Evolutionary conservation across 1,140 invertebrate species (phyloP).

Genomic region (Ceratitis capitata): DNA sequence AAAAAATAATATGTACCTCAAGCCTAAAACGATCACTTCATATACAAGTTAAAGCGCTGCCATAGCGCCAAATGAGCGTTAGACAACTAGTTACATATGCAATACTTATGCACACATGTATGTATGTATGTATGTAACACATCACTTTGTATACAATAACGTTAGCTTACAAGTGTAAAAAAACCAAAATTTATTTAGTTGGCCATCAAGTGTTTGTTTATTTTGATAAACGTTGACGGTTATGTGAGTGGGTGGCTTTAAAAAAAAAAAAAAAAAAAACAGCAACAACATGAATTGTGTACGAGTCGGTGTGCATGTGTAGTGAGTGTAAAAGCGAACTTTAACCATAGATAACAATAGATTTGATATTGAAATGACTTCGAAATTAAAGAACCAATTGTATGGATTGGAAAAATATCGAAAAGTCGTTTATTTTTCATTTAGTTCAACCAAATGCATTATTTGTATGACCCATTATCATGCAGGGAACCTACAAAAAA

Average conservation of each 20-base stretch:
- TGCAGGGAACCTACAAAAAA: too few relatives aligned
- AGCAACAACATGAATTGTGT: not conserved
- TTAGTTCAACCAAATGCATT: too few relatives aligned
- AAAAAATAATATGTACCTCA: not conserved
- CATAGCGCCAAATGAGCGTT: not conserved
- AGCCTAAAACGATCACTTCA: conserved; percentile 40
- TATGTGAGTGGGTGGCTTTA: not conserved
- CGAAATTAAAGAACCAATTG: too few relatives aligned
- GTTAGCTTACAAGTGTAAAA: not conserved
- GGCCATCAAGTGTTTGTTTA: not conserved
- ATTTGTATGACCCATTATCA: too few relatives aligned
- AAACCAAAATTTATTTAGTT: not conserved
- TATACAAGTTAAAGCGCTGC: not conserved
- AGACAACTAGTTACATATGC: not conserved
- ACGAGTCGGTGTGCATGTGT: not conserved
- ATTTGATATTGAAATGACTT: too few relatives aligned
- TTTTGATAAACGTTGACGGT: not conserved
- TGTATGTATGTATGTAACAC: not conserved
- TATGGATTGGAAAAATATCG: too few relatives aligned
- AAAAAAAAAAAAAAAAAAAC: not conserved
- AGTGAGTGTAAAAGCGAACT: too few relatives aligned
- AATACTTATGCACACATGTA: not conserved
- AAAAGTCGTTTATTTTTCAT: too few relatives aligned
- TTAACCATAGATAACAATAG: too few relatives aligned
- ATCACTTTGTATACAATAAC: not conserved